Evolutionary conservation across 2,797 vertebrate species (phyloP).

Genomic region (Intellagama lesueurii): DNA sequence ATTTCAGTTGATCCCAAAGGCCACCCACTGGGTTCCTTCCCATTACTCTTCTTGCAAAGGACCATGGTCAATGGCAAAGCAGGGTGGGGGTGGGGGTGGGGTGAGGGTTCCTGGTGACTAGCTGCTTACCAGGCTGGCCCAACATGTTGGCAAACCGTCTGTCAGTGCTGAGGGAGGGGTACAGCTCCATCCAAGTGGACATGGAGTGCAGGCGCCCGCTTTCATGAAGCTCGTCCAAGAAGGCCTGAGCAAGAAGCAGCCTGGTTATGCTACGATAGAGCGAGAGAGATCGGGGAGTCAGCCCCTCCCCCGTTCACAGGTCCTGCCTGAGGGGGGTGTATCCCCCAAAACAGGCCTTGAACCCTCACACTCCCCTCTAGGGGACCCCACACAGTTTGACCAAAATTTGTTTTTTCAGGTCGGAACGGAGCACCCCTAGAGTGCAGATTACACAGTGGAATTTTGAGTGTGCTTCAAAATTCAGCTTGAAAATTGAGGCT

Average conservation of each 20-base stretch:
- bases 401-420: background rate
- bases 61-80: constrained; percentile 16
- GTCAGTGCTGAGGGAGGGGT: constrained; percentile 79
- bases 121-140: constrained; percentile 81
- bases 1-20: background rate
- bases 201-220: constrained; percentile 80
- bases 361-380: background rate
- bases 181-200: constrained; percentile 82
- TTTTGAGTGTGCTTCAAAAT: too few species aligned
- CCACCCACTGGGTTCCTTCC: background rate
- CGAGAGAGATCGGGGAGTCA: constrained; percentile 51
- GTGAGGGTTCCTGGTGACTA: constrained; percentile 32
- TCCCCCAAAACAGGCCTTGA: constrained; percentile 6
- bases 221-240: constrained; percentile 80
- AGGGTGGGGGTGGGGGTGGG: constrained; percentile 3
- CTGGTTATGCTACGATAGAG: constrained; percentile 58
- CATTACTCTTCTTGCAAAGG: background rate
- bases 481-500: background rate
- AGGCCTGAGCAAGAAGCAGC: constrained; percentile 72
- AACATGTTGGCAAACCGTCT: constrained; percentile 80
- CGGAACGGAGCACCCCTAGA: background rate
- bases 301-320: constrained; percentile 37
- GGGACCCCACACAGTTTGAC: background rate
- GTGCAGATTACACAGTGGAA: background rate
- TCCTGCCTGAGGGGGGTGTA: background rate